A percentile compares a stretch with the other conserved stretches of the same genome.
phyloP scores from a whole-genome alignment of 2,113 vertebrate species.

The Urocitellus parryii region DNA sequence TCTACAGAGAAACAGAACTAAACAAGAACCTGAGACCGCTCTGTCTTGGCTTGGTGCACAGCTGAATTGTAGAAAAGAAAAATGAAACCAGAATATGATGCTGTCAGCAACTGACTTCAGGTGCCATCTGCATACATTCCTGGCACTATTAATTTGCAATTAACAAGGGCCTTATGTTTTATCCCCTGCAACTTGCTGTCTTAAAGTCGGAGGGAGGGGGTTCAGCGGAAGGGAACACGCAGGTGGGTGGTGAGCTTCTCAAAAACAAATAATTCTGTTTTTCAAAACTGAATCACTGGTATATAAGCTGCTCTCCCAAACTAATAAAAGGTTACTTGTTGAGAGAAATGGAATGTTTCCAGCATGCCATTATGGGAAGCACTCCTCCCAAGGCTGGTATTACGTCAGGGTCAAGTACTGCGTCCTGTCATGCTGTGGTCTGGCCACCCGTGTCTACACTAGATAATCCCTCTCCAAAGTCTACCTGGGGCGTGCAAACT shows the following conservation, averaged over 20 bases:
- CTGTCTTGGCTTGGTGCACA: slow-evolving; percentile 43
- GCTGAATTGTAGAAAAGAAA: slow-evolving; percentile 41
- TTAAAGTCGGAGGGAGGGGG: slow-evolving; percentile 83
- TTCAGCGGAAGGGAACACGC: slow-evolving; percentile 76
- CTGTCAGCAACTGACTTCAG: slow-evolving; percentile 83
- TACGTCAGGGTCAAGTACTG: neutral
- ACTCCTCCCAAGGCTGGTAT: neutral
- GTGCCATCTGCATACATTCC: slow-evolving; percentile 85
- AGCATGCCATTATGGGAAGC: neutral
- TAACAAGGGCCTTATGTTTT: slow-evolving; percentile 87
- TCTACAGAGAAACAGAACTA: neutral
- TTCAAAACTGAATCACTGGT: slow-evolving; percentile 72
- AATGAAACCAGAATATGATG: neutral
- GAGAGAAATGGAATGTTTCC: slow-evolving; percentile 33
- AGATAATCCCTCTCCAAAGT: neutral
- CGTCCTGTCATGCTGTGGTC: accelerated
- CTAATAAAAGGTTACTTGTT: slow-evolving; percentile 52
- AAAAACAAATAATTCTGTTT: slow-evolving; percentile 74
- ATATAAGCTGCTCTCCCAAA: slow-evolving; percentile 24
- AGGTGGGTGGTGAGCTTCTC: slow-evolving; percentile 82
- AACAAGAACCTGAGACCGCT: slow-evolving; percentile 47
- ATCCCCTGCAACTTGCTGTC: slow-evolving; percentile 77
- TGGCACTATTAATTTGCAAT: slow-evolving; percentile 87
- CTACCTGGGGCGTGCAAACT: neutral
- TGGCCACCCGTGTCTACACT: too few species aligned